Evolutionary conservation across 2,797 vertebrate genomes (phyloP).

Genomic region (Propithecus perrieri): DNA sequence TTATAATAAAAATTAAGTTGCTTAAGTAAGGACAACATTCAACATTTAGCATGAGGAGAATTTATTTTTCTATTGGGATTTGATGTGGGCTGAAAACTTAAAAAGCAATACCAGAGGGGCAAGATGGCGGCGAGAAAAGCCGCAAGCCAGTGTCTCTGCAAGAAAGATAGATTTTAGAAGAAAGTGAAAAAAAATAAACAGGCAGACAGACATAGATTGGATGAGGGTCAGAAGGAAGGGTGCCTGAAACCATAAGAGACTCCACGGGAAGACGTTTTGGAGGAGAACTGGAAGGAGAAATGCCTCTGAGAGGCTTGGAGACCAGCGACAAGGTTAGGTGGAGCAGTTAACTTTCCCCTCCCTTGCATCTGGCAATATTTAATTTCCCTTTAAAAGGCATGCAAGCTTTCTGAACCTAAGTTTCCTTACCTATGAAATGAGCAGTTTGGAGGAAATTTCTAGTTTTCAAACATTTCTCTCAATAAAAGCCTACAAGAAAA

Average conservation of each 20-base stretch:
- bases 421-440: constrained; percentile 37
- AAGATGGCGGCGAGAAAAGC: too few species aligned
- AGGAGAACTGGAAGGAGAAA: too few species aligned
- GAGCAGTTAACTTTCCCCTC: too few species aligned
- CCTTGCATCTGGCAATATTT: background rate
- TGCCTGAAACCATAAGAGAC: too few species aligned
- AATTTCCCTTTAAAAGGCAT: background rate
- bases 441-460: background rate
- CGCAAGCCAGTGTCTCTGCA: too few species aligned
- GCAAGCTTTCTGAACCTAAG: background rate
- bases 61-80: constrained; percentile 43
- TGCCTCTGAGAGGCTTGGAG: too few species aligned
- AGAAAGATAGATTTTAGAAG: too few species aligned
- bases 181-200: too few species aligned
- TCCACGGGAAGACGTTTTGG: too few species aligned
- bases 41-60: background rate
- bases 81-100: background rate
- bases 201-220: too few species aligned
- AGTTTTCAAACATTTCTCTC: constrained; percentile 42
- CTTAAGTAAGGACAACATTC: background rate
- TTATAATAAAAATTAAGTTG: constrained; percentile 35
- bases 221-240: too few species aligned
- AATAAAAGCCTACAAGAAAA: background rate
- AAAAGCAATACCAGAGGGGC: background rate
- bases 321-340: too few species aligned